A percentile compares a stretch with the other conserved stretches of the same genome.
Evolutionary conservation across 2,888 invertebrate species (phyloP).

Genomic region (Agriopis aurantiaria): DNA sequence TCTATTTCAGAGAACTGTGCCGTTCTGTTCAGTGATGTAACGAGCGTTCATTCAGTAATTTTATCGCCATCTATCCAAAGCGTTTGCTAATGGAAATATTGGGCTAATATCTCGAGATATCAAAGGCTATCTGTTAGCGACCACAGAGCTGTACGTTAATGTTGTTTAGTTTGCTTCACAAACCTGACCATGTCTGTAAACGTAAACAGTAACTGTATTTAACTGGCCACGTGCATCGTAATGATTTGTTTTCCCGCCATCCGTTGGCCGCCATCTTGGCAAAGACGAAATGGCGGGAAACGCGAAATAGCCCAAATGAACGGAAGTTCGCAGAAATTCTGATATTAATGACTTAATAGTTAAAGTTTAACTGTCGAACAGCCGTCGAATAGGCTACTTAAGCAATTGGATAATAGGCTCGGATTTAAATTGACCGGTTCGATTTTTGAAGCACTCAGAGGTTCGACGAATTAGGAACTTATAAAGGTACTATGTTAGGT

Average conservation of each 20-base stretch:
- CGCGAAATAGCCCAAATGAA: conserved; percentile 59
- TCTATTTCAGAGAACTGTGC: conserved; percentile 23
- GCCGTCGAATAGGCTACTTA: conserved; percentile 60
- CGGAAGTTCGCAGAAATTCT: conserved; percentile 60
- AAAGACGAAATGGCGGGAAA: conserved; percentile 53
- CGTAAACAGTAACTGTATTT: conserved; percentile 55
- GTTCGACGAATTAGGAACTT: neutral
- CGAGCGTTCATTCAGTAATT: conserved; percentile 15
- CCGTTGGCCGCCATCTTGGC: conserved; percentile 58
- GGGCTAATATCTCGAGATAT: conserved; percentile 29
- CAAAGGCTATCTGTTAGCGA: conserved; percentile 44
- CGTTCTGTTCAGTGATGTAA: conserved; percentile 24
- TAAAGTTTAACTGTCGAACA: conserved; percentile 73
- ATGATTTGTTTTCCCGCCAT: conserved; percentile 42
- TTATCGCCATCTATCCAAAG: conserved; percentile 39
- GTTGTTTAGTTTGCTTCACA: conserved; percentile 35
- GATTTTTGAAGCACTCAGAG: conserved; percentile 50
- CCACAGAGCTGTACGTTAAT: conserved; percentile 33
- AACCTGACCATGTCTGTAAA: conserved; percentile 47
- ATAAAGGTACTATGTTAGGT: neutral
- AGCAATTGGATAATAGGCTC: conserved; percentile 72
- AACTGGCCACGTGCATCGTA: conserved; percentile 62
- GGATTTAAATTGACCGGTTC: conserved; percentile 57
- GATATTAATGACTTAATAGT: conserved; percentile 79
- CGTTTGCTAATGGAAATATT: conserved; percentile 38